Conservation (phyloP, 2,888 invertebrate species). For the Myopa tessellatipennis region DNA sequence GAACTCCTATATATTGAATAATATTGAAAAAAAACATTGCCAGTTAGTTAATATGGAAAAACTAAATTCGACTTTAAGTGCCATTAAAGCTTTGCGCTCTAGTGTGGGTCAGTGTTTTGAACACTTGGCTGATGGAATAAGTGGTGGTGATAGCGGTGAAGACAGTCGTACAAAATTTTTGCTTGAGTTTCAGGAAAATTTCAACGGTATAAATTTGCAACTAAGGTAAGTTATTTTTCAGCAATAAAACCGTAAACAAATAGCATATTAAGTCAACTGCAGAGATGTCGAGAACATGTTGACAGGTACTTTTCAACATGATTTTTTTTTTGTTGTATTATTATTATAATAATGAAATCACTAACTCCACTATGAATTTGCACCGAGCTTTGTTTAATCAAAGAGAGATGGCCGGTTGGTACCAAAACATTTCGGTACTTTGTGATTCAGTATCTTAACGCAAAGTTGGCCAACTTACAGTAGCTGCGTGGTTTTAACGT, state of each 20-base stretch:
- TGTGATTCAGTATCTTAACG: no score
- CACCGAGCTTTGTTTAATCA: no score
- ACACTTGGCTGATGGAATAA: conserved; percentile 81
- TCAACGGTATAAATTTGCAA: conserved; percentile 84
- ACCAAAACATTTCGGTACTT: no score
- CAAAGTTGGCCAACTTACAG: no score
- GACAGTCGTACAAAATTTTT: conserved; percentile 84
- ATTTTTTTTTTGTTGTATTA: no score
- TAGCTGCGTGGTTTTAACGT: no score
- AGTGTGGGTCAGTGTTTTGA: conserved; percentile 89
- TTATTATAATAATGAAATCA: no score
- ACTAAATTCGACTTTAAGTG: conserved; percentile 78
- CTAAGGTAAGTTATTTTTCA: conserved; percentile 71
- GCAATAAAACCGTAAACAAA: neutral
- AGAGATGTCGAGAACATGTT: conserved; percentile 82
- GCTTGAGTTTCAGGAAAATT: conserved; percentile 82
- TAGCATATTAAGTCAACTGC: neutral
- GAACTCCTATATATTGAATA: no score
- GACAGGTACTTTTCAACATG: no score
- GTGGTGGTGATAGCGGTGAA: conserved; percentile 81
- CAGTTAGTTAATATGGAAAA: conserved; percentile 72
- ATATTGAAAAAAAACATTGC: no score
- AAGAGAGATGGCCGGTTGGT: no score
- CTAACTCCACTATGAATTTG: no score
- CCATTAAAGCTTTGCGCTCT: conserved; percentile 82